Conservation (phyloP, 2,797 vertebrate genomes). For the Lepilemur septentrionalis region DNA sequence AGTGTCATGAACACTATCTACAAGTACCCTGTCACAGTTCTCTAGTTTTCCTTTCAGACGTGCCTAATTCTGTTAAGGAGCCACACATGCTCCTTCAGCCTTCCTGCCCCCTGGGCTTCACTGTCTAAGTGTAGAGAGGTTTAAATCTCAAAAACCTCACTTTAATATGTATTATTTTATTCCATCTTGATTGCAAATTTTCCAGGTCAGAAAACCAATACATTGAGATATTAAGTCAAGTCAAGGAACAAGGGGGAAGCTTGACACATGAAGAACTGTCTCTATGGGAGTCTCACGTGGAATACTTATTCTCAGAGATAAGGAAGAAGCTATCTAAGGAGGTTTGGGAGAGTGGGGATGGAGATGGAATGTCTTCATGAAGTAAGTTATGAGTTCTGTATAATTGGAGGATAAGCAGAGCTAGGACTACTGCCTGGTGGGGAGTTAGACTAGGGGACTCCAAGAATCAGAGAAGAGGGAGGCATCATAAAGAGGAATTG, state of each 20-base stretch:
- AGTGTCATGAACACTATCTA: neutral
- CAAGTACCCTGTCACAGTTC: neutral
- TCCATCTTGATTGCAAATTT: neutral
- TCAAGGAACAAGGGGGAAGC: neutral
- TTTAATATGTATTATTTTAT: neutral
- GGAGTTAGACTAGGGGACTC: neutral
- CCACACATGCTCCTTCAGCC: neutral
- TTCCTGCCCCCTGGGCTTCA: neutral
- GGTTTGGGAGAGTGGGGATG: neutral
- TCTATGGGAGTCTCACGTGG: neutral
- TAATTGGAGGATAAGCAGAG: constrained; percentile 10
- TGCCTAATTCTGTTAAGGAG: neutral
- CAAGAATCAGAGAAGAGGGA: neutral
- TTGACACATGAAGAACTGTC: neutral
- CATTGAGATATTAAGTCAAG: neutral
- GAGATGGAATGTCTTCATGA: neutral
- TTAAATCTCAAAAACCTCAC: neutral
- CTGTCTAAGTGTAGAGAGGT: neutral
- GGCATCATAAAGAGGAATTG: neutral
- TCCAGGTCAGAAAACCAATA: constrained; percentile 14
- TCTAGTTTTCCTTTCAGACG: neutral
- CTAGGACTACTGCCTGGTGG: neutral
- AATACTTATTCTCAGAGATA: constrained; percentile 1
- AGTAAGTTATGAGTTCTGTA: neutral
- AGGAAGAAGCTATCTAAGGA: neutral